Conservation (phyloP, 2,797 vertebrate species). For the Microctenopoma stevenorrisi region DNA sequence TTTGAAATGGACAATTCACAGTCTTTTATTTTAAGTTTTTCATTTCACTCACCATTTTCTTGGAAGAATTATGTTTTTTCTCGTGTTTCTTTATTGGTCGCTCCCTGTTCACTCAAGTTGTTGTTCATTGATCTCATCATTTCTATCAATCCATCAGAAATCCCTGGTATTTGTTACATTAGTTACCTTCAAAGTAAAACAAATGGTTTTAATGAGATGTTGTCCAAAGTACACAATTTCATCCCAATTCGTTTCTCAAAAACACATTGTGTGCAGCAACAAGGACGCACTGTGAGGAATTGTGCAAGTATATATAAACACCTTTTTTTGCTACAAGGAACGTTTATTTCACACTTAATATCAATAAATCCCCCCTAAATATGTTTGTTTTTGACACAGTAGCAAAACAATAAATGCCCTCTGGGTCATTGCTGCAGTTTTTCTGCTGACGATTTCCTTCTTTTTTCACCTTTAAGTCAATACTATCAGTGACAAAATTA, state of each 20-base stretch:
- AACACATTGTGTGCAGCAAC: too few species aligned
- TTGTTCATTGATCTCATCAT: slow-evolving; percentile 54
- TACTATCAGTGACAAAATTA: slow-evolving; percentile 4
- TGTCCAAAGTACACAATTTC: slow-evolving; percentile 12
- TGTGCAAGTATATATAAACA: too few species aligned
- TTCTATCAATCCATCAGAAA: slow-evolving; percentile 45
- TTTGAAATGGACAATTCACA: too few species aligned
- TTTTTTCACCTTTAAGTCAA: not conserved
- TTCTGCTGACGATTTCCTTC: slow-evolving; percentile 2
- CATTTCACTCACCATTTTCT: too few species aligned
- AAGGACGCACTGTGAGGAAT: too few species aligned
- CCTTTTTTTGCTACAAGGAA: not conserved
- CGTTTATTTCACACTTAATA: slow-evolving; percentile 26
- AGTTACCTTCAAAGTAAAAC: slow-evolving; percentile 32
- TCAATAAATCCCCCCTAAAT: slow-evolving; percentile 4
- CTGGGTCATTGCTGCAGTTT: not conserved
- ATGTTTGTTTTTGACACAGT: slow-evolving; percentile 17
- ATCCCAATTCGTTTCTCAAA: slow-evolving; percentile 3
- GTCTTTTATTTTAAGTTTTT: not conserved
- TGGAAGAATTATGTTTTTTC: too few species aligned
- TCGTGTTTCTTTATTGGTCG: not conserved
- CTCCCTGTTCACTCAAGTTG: slow-evolving; percentile 12
- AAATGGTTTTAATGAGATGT: slow-evolving; percentile 40
- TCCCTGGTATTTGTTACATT: slow-evolving; percentile 36
- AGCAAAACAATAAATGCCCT: slow-evolving; percentile 6